These are phyloP conservation scores for Drosophila orena DNA, from an alignment of 1,140 invertebrate species.

Conservation along the genomic window DNA sequence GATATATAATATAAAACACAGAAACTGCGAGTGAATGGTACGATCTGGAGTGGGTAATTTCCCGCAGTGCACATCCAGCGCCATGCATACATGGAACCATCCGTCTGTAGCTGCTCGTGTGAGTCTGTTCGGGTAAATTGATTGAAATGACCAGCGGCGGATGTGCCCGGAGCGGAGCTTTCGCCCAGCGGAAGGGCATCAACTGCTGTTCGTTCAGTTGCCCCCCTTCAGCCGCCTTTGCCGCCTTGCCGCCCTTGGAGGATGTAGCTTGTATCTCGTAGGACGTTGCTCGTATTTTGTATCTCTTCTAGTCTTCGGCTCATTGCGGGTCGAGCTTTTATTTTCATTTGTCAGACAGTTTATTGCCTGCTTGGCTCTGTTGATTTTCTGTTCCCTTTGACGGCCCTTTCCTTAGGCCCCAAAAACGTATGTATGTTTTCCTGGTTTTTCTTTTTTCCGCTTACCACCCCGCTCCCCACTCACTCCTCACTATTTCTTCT, in stretches of 20 bases:
- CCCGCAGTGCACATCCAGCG: conserved; percentile 19
- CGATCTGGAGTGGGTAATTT: neutral
- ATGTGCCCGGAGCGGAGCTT: conserved; percentile 31
- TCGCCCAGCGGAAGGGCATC: conserved; percentile 53
- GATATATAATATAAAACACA: no score
- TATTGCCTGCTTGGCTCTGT: conserved; percentile 61
- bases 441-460: conserved; percentile 18
- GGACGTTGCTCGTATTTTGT: conserved; percentile 33
- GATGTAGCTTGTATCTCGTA: conserved; percentile 42
- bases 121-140: conserved; percentile 59
- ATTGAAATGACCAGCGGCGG: conserved; percentile 71
- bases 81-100: conserved; percentile 38
- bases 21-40: no score
- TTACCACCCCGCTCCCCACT: neutral
- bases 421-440: conserved; percentile 23
- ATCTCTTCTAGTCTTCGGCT: conserved; percentile 41
- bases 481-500: conserved; percentile 17
- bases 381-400: conserved; percentile 66
- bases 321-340: conserved; percentile 49
- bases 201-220: conserved; percentile 53
- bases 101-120: conserved; percentile 21
- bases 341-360: conserved; percentile 57
- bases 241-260: conserved; percentile 12
- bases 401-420: conserved; percentile 44
- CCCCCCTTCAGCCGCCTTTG: no score